Base-by-base conservation (phyloP, 2,888 invertebrate species). In the Macrosiphum euphorbiae region DNA sequence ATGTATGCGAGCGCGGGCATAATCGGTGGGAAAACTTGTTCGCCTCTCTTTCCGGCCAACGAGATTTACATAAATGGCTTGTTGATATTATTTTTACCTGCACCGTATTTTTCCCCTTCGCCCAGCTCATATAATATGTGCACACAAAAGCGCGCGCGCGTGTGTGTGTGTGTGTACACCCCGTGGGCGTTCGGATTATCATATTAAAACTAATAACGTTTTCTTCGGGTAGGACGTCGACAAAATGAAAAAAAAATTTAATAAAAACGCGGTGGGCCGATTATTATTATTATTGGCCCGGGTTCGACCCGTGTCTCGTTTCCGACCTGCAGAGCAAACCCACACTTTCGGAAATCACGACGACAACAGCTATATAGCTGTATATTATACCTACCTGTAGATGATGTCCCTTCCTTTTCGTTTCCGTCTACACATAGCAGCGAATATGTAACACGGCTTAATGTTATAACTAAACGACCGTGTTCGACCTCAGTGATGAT, bases 1-100 rank as follows among this genome's bases (percentile, higher is more conserved):
- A 7, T 7, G n/a, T n/a, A n/a, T n/a, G n/a, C n/a, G n/a, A n/a
- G 44, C 44, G n/a, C 28, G 5, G n/a, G n/a, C 20, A 87, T 92
- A 35, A 78, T 52, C 50, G 92, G 88, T 89, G 93, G 89, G 93
- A 93, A 93, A 85, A 93, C 93, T 93, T 58, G 93, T 93, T 93
- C 93, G 93, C 93, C 93, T 93, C 89, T 93, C 89, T 90, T 93
- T 89, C 93, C 88, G 93, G 88, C 35, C 84, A 55, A 84, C 41
- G 88, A 55, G 84, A 93, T 93, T 93, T 93, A 93, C 93, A 93
- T 93, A 93, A 93, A 93, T 78, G 93, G 93, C 93, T 93, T 84
- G 93, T 93, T 93, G 93, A 84, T 93, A 85, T 47, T 89, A 44
- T 44, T 92, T 92, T 44, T 86, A 86, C 86, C 44, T 92, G 55